Evolutionary conservation across 2,888 invertebrate species (phyloP).

Genomic region (Trisateles emortualis): DNA sequence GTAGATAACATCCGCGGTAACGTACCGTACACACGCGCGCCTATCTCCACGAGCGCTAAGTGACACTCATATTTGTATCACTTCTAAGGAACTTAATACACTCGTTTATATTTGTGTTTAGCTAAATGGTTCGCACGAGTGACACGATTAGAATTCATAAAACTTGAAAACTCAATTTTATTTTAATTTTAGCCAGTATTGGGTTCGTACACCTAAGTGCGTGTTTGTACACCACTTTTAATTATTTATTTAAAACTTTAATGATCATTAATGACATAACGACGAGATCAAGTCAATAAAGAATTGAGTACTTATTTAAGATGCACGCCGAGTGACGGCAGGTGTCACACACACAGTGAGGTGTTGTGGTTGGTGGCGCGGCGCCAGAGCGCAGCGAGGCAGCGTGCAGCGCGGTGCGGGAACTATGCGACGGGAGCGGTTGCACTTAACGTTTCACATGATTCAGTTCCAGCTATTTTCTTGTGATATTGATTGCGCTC

Average conservation of each 20-base stretch:
- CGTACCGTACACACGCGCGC: background rate
- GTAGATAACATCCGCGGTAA: background rate
- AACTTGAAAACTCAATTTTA: background rate
- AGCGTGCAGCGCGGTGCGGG: too few species aligned
- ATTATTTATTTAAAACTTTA: too few species aligned
- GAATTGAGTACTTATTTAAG: too few species aligned
- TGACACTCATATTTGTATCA: background rate
- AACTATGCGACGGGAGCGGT: background rate
- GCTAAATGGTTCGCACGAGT: background rate
- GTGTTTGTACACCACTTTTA: too few species aligned
- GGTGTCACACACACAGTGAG: too few species aligned
- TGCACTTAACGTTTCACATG: conserved; percentile 4
- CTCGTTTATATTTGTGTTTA: background rate
- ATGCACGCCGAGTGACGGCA: too few species aligned
- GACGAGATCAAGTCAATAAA: too few species aligned
- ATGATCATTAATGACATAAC: too few species aligned
- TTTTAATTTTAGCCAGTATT: background rate
- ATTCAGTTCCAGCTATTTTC: conserved; percentile 15
- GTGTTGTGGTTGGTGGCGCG: background rate
- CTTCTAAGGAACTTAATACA: background rate
- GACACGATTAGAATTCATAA: background rate
- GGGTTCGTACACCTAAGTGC: too few species aligned
- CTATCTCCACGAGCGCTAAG: background rate
- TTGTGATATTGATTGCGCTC: conserved; percentile 14
- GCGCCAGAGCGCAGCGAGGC: background rate